Conservation (phyloP, 2,797 vertebrate species). For the Xyrichtys novacula region DNA sequence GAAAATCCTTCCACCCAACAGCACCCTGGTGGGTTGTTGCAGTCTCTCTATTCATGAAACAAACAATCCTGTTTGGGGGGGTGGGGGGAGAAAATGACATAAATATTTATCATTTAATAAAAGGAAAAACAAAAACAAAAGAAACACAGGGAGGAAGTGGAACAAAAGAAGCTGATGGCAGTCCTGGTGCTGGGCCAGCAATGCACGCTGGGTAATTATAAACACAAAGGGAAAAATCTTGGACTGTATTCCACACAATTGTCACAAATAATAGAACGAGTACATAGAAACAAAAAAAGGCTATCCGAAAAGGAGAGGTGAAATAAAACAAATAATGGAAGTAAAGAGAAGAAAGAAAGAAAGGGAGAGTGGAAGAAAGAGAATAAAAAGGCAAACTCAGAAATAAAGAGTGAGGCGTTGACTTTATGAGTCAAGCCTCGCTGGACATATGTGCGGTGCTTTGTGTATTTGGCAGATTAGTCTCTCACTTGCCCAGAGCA, state of each 20-base stretch:
- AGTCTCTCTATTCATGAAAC: slow-evolving; percentile 78
- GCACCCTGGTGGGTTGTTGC: slow-evolving; percentile 77
- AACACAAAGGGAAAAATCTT: slow-evolving; percentile 86
- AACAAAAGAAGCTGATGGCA: slow-evolving; percentile 87
- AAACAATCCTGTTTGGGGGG: slow-evolving; percentile 75
- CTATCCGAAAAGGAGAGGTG: slow-evolving; percentile 67
- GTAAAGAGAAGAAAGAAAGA: slow-evolving; percentile 46
- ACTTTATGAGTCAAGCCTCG: slow-evolving; percentile 74
- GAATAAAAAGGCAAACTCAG: slow-evolving; percentile 54
- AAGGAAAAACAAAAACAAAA: slow-evolving; percentile 86
- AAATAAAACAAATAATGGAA: slow-evolving; percentile 68
- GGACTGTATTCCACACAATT: slow-evolving; percentile 83
- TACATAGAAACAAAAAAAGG: slow-evolving; percentile 69
- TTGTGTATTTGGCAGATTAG: slow-evolving; percentile 83
- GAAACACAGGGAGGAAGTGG: slow-evolving; percentile 84
- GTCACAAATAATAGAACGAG: slow-evolving; percentile 82
- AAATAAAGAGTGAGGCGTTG: slow-evolving; percentile 70
- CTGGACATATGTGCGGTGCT: slow-evolving; percentile 81
- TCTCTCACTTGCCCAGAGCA: slow-evolving; percentile 78
- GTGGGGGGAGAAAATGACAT: slow-evolving; percentile 73
- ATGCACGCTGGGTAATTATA: slow-evolving; percentile 85
- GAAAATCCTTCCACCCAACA: slow-evolving; percentile 78
- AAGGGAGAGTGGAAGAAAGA: slow-evolving; percentile 22
- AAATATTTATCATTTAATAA: slow-evolving; percentile 87
- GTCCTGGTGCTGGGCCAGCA: slow-evolving; percentile 85